Percentiles rank a stretch among this genome's conserved stretches.
Evolutionary conservation across 2,797 vertebrate species (phyloP).

Genomic region (Pipistrellus pipistrellus): DNA sequence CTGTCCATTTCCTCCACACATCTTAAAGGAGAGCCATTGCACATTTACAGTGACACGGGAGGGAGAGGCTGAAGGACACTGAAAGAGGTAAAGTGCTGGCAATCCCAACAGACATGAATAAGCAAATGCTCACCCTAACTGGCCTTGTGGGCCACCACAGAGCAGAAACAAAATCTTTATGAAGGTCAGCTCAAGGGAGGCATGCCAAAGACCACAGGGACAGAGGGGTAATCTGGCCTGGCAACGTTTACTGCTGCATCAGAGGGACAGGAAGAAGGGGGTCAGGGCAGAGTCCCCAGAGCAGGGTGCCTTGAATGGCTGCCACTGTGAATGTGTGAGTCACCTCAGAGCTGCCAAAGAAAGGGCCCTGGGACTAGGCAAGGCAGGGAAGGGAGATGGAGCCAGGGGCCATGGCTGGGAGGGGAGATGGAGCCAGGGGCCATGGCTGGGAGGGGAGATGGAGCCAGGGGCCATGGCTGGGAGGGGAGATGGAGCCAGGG

Average conservation of each 20-base stretch:
- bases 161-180: not conserved
- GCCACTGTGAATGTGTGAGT: not conserved
- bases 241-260: too few species aligned
- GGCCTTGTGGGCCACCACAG: not conserved
- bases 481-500: too few species aligned
- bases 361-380: accelerated
- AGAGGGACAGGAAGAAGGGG: not conserved
- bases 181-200: not conserved
- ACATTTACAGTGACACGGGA: not conserved
- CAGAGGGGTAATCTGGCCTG: too few species aligned
- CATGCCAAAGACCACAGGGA: not conserved
- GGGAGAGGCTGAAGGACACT: not conserved
- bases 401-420: too few species aligned
- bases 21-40: not conserved
- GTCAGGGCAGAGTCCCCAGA: not conserved
- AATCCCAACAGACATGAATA: not conserved
- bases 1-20: not conserved
- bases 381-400: accelerated
- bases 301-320: not conserved
- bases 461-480: too few species aligned
- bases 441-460: too few species aligned
- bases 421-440: accelerated
- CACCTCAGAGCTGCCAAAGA: not conserved
- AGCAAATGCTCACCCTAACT: not conserved
- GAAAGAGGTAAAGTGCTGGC: not conserved